These are phyloP conservation scores for Theretra japonica DNA, from an alignment of 2,888 invertebrate genomes.

Conservation along the genomic window DNA sequence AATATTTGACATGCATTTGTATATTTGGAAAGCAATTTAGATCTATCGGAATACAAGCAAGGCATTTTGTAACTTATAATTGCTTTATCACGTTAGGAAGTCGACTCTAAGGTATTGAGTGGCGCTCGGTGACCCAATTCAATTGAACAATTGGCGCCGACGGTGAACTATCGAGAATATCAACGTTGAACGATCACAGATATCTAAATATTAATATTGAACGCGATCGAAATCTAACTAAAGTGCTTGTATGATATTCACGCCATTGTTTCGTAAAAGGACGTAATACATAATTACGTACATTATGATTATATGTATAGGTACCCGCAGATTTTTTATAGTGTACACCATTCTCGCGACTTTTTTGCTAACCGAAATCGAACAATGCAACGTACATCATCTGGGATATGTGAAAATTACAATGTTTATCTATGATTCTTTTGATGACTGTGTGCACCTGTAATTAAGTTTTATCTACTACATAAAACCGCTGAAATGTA, in stretches of 20 bases:
- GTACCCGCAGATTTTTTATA: too few relatives aligned
- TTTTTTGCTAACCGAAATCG: too few relatives aligned
- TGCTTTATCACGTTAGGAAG: constrained; percentile 25
- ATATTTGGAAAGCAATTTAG: constrained; percentile 14
- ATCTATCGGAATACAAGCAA: constrained; percentile 1
- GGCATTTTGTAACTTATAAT: constrained; percentile 19
- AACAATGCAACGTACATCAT: too few relatives aligned
- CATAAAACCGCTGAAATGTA: too few relatives aligned
- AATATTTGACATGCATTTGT: constrained; percentile 14
- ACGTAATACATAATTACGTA: neutral
- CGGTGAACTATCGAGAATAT: constrained; percentile 20
- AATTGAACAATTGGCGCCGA: constrained; percentile 18
- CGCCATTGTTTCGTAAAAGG: neutral
- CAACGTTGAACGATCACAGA: constrained; percentile 11
- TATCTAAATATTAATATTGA: constrained; percentile 25
- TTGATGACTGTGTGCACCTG: too few relatives aligned
- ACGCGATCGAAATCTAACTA: neutral
- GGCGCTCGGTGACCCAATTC: constrained; percentile 27
- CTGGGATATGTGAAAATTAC: too few relatives aligned
- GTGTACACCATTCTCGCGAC: too few relatives aligned
- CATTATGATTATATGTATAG: neutral
- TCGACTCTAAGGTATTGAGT: constrained; percentile 16
- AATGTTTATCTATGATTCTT: too few relatives aligned
- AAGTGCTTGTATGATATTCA: neutral
- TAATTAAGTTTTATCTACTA: too few relatives aligned